phyloP scores from a whole-genome alignment of 2,888 invertebrate species.

The Ditula angustiorana region DNA sequence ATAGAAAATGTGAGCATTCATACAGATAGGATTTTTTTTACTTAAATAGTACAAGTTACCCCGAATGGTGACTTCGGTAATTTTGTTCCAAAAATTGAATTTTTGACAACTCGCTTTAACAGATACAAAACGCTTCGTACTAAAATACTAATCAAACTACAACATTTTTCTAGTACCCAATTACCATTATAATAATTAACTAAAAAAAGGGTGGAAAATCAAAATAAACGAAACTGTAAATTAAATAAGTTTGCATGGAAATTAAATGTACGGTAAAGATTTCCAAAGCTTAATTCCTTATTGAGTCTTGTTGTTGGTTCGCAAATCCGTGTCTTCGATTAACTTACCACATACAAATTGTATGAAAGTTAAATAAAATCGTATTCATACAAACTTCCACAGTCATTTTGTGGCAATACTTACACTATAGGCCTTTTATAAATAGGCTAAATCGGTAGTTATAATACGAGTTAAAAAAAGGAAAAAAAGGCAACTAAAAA shows the following conservation, averaged over 20 bases:
- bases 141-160: slow-evolving; percentile 50
- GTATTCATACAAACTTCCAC: slow-evolving; percentile 28
- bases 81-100: slow-evolving; percentile 43
- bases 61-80: slow-evolving; percentile 37
- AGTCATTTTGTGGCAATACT: slow-evolving; percentile 17
- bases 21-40: slow-evolving; percentile 71
- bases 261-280: slow-evolving; percentile 46
- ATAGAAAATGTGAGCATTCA: slow-evolving; percentile 81
- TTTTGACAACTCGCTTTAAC: slow-evolving; percentile 42
- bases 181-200: slow-evolving; percentile 54
- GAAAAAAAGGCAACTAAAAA: slow-evolving; percentile 56
- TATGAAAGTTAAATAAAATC: slow-evolving; percentile 31
- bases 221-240: slow-evolving; percentile 31
- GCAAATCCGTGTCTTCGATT: slow-evolving; percentile 62
- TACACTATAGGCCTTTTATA: slow-evolving; percentile 35
- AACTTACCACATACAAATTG: slow-evolving; percentile 32
- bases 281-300: slow-evolving; percentile 54
- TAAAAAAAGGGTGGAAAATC: slow-evolving; percentile 38
- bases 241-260: slow-evolving; percentile 10
- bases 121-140: slow-evolving; percentile 46
- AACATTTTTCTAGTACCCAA: slow-evolving; percentile 61
- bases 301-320: slow-evolving; percentile 63
- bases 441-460: slow-evolving; percentile 28
- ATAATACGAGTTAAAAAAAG: slow-evolving; percentile 46
- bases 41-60: slow-evolving; percentile 56